Evolutionary conservation across 2,888 invertebrate species (phyloP).

Genomic region (Sinelater perroti): DNA sequence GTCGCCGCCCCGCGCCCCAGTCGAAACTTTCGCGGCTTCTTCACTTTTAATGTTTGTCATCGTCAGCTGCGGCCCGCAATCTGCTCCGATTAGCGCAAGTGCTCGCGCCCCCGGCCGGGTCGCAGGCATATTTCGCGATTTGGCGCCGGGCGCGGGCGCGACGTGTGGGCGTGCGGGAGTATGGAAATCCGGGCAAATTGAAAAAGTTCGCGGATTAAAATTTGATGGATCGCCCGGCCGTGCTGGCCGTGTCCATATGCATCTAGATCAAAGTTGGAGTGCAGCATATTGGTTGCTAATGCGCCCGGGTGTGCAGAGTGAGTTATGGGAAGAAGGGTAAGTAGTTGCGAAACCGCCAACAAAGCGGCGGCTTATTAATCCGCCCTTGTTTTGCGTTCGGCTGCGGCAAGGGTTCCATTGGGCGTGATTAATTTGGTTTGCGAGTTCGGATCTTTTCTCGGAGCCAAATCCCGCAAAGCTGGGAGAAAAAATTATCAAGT

Average conservation of each 20-base stretch:
- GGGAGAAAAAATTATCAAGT: too few species aligned
- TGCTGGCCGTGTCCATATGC: conserved; percentile 1
- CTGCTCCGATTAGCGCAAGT: conserved; percentile 1
- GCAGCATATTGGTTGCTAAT: conserved; percentile 1
- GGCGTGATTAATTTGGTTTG: too few species aligned
- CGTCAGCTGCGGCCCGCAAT: neutral
- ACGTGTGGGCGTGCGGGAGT: neutral
- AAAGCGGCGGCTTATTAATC: too few species aligned
- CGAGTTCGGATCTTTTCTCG: too few species aligned
- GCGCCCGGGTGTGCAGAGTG: too few species aligned
- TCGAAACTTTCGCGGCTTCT: neutral
- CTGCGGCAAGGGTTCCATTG: too few species aligned
- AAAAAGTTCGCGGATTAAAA: conserved; percentile 8
- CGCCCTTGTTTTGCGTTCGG: too few species aligned
- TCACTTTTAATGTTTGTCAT: conserved; percentile 14
- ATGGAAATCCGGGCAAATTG: conserved; percentile 9
- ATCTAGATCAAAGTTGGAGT: conserved; percentile 12
- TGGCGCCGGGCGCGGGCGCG: neutral
- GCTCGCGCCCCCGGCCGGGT: neutral
- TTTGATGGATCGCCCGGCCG: conserved; percentile 6
- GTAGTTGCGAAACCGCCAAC: too few species aligned
- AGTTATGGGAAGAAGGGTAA: too few species aligned
- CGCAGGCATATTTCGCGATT: neutral
- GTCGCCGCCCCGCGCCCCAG: neutral
- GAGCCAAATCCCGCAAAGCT: too few species aligned